Base-by-base conservation (phyloP, 1,140 invertebrate species). In the Aphaenogaster rudis region DNA sequence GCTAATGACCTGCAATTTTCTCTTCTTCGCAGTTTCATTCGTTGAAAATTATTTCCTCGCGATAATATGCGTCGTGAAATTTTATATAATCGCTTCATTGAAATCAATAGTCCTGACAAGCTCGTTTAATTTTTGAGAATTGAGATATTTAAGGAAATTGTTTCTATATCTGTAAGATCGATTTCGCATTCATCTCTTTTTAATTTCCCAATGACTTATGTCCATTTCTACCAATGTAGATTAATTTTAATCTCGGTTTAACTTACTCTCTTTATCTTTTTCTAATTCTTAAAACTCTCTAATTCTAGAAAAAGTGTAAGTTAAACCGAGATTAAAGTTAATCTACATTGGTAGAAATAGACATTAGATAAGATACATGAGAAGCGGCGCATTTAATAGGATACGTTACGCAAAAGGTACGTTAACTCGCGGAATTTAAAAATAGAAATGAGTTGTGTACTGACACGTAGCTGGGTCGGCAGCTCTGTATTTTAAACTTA, bases 21-120 rank as follows among this genome's bases (percentile, higher is more conserved):
- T 80, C 36, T 17, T n/a, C 17, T 42, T 36, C 36, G 54, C 39
- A n/a, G 17, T 54, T 78, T 21, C 63, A 21, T 50, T 61, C 33
- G 59, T n/a, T 52, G 82, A 78, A 76, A 64, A 72, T 82, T n/a
- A 76, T 45, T 61, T 54, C 6, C 36, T 21, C 13, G 6, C 39
- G 79, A 59, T 17, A n/a, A 67, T 48, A 36, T 2, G 45, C 15
- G 3, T 36, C 42, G 77, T 17, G 28, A 81, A 81, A 17, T 54
- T 50, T 21, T 21, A 15, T 42, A 6, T 28, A 61, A 76, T 76
- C 36, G 36, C 11, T 59, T 76, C 61, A 28, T 36, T 17, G 15
- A 7, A 76, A 33, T 45, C 74, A 6, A 45, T 77, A 45, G 21
- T 33, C 17, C 7, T 0, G 8, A 28, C 39, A 11, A 8, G 13